phyloP scores from a whole-genome alignment of 2,888 invertebrate genomes.

The Hedychridium roseum region DNA sequence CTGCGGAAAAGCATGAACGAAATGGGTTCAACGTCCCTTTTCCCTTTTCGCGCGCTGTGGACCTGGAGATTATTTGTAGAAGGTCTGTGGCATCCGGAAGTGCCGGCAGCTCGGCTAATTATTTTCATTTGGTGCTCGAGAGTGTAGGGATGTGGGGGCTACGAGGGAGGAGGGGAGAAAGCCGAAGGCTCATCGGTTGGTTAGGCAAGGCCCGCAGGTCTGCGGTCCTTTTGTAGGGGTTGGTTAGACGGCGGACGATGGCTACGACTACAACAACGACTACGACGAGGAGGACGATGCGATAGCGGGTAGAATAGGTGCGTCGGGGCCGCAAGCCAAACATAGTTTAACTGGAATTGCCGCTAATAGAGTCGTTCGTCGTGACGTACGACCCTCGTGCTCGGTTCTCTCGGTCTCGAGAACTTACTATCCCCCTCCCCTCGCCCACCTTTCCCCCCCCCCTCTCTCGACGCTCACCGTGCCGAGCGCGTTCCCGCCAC shows the following conservation, averaged over 20 bases:
- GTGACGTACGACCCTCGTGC: conserved; percentile 19
- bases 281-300: no score
- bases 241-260: conserved; percentile 10
- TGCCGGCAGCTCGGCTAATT: no score
- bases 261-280: no score
- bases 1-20: no score
- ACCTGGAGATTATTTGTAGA: no score
- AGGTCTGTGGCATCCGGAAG: no score
- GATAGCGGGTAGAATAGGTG: conserved; percentile 19
- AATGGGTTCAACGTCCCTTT: no score
- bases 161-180: conserved; percentile 7
- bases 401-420: conserved; percentile 7
- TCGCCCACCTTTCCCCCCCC: no score
- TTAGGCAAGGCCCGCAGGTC: conserved; percentile 43
- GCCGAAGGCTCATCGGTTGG: conserved; percentile 38
- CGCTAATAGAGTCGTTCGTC: conserved; percentile 46
- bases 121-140: conserved; percentile 1
- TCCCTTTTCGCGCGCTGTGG: no score
- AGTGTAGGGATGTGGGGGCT: neutral
- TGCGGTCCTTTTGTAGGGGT: conserved; percentile 38
- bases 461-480: conserved; percentile 4
- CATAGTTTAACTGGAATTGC: conserved; percentile 43
- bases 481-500: conserved; percentile 8
- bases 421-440: conserved; percentile 15
- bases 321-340: conserved; percentile 38